phyloP scores from a whole-genome alignment of 2,888 invertebrate genomes.

The Tortricodes alternella region DNA sequence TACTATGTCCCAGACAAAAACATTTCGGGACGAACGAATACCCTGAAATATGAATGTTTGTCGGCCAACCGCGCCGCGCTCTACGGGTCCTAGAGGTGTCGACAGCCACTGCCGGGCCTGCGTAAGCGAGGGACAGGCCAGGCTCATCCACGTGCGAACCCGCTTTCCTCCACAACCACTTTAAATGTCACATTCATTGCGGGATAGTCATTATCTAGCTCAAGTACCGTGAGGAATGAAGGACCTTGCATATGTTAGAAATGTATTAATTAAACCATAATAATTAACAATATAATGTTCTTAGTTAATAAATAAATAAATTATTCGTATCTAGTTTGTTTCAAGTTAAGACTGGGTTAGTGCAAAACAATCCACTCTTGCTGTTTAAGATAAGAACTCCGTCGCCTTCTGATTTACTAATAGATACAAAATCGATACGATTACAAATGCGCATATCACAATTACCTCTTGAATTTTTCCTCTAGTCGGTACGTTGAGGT shows the following conservation, averaged over 20 bases:
- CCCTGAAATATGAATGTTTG: slow-evolving; percentile 26
- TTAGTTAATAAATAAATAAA: slow-evolving; percentile 44
- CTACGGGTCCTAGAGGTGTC: neutral
- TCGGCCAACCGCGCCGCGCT: slow-evolving; percentile 25
- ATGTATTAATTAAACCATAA: slow-evolving; percentile 51
- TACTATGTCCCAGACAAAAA: slow-evolving; percentile 22
- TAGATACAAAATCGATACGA: slow-evolving; percentile 66
- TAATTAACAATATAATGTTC: slow-evolving; percentile 49
- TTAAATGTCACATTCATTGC: too few species aligned
- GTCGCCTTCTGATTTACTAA: slow-evolving; percentile 52
- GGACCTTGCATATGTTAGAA: slow-evolving; percentile 53
- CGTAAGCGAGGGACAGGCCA: neutral
- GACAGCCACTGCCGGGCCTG: neutral
- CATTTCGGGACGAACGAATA: slow-evolving; percentile 22
- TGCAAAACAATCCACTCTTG: slow-evolving; percentile 56
- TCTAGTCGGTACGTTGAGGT: slow-evolving; percentile 43
- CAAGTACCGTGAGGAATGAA: slow-evolving; percentile 43
- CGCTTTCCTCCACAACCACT: too few species aligned
- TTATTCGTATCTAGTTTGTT: slow-evolving; percentile 29
- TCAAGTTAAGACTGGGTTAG: slow-evolving; percentile 51
- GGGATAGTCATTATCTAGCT: slow-evolving; percentile 14
- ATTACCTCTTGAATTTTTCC: slow-evolving; percentile 71
- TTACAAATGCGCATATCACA: slow-evolving; percentile 69
- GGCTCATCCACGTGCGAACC: too few species aligned
- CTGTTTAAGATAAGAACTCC: slow-evolving; percentile 49